Conservation (phyloP, 2,888 invertebrate species). For the Onthophagus sagittarius region DNA sequence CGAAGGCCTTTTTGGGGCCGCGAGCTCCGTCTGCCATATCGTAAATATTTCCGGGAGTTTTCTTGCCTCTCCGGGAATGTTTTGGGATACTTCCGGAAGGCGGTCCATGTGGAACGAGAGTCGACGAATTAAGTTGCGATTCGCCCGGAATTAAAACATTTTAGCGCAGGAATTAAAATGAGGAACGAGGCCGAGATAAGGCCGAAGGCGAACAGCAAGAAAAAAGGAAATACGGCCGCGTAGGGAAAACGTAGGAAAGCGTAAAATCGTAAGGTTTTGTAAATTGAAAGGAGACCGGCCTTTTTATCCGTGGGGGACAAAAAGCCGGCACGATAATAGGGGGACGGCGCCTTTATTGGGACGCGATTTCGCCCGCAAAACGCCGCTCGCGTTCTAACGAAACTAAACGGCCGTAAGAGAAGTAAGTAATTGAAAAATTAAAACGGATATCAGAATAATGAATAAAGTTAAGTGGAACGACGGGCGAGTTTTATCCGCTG, state of each 20-base stretch:
- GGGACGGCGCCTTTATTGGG: background rate
- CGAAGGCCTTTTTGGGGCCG: background rate
- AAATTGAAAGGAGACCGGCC: background rate
- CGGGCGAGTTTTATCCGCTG: conserved; percentile 1
- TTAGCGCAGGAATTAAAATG: background rate
- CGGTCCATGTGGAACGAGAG: background rate
- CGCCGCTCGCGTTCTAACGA: background rate
- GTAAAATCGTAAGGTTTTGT: background rate
- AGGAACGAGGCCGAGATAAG: background rate
- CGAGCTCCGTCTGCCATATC: background rate
- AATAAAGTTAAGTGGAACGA: conserved; percentile 8
- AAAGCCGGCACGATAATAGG: background rate
- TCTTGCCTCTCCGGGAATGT: background rate
- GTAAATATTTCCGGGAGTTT: background rate
- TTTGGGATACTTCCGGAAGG: background rate
- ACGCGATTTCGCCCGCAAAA: conserved; percentile 4
- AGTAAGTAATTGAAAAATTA: conserved; percentile 14
- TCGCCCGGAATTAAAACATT: background rate
- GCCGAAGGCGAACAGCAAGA: background rate
- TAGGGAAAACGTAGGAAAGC: background rate
- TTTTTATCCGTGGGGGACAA: background rate
- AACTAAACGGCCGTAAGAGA: conserved; percentile 8
- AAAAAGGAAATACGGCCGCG: background rate
- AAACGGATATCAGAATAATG: conserved; percentile 14
- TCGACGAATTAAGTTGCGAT: background rate